Percentiles rank a stretch among this genome's conserved stretches.
These are phyloP conservation scores for Platichthys flesus DNA, from an alignment of 2,113 vertebrate genomes.

Conservation along the genomic window DNA sequence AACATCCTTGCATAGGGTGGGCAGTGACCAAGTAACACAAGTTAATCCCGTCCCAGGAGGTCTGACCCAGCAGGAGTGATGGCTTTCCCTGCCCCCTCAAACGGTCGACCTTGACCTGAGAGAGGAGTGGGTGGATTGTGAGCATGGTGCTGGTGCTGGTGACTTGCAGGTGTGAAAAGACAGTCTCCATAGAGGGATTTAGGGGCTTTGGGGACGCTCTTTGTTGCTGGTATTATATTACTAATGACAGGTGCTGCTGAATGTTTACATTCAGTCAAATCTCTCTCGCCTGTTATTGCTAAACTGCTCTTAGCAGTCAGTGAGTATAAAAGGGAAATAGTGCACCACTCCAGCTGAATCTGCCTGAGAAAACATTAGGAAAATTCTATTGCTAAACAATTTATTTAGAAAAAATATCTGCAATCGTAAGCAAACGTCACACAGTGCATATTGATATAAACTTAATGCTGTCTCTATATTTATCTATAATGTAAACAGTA, in stretches of 20 bases:
- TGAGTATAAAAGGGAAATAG: neutral
- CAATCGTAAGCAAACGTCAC: neutral
- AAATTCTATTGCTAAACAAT: neutral
- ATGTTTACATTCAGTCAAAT: constrained; percentile 45
- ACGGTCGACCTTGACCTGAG: constrained; percentile 25
- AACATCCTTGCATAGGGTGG: neutral
- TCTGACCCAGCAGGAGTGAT: constrained; percentile 44
- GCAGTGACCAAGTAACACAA: neutral
- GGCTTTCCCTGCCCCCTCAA: constrained; percentile 8
- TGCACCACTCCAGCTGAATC: neutral
- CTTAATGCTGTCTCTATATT: neutral
- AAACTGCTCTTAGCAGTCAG: constrained; percentile 15
- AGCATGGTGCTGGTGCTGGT: constrained; percentile 1
- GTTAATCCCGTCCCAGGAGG: constrained; percentile 25
- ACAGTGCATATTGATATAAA: neutral
- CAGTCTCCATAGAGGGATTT: constrained; percentile 25
- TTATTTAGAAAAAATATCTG: neutral
- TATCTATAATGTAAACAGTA: neutral
- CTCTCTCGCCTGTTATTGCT: constrained; percentile 28
- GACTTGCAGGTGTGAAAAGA: constrained; percentile 55
- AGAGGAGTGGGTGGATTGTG: constrained; percentile 21
- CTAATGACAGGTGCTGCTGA: constrained; percentile 41
- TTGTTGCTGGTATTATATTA: constrained; percentile 53
- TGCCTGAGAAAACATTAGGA: neutral
- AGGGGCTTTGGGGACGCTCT: constrained; percentile 7